Base-by-base conservation (phyloP, 2,113 vertebrate genomes). In the Seriola dumerili region DNA sequence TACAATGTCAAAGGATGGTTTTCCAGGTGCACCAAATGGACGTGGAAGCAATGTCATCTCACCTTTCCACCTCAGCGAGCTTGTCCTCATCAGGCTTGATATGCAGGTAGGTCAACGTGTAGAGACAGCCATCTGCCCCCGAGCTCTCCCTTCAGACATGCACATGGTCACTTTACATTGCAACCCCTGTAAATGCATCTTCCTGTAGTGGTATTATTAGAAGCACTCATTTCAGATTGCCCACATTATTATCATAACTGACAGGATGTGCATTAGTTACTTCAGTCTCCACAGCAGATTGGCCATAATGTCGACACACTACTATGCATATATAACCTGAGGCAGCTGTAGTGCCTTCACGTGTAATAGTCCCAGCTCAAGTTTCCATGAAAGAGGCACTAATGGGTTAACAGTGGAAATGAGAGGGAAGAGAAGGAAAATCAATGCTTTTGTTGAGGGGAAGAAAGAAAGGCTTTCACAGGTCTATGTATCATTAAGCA, bases 401-500 rank as follows among this genome's bases (percentile, higher is more conserved):
- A 94, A 95, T 94, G 94, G 94, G 94, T 95, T 95, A 95, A 95
- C 89, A 90, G 88, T 91, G 85, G 87, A 94, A 93, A 96, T 90
- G 90, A 95, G 91, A 92, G 78, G 85, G 90, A 93, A 90, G 93
- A 90, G 89, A 88, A 67, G 83, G 87, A 81, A 93, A 93, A 94
- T 95, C 92, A 93, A 93, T 94, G 93, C 94, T 94, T 95, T 95
- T 95, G 94, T 95, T 91, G 90, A 91, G 86, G 77, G 89, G 87
- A 93, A 95, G 93, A 95, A 94, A 95, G 91, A 85, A 89, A 93
- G 89, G 91, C 94, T 95, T 95, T 95, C 94, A 94, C 94, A 96
- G 93, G 95, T 95, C 94, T 94, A 94, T 94, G 93, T 96, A 93
- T 95, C 95, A 95, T 95, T 95, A 95, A 95, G 95, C 94, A 96